A percentile compares a stretch with the other conserved stretches of the same genome.
Evolutionary conservation across 1,140 invertebrate species (phyloP).

Genomic region (Scaptomyza hsui): DNA sequence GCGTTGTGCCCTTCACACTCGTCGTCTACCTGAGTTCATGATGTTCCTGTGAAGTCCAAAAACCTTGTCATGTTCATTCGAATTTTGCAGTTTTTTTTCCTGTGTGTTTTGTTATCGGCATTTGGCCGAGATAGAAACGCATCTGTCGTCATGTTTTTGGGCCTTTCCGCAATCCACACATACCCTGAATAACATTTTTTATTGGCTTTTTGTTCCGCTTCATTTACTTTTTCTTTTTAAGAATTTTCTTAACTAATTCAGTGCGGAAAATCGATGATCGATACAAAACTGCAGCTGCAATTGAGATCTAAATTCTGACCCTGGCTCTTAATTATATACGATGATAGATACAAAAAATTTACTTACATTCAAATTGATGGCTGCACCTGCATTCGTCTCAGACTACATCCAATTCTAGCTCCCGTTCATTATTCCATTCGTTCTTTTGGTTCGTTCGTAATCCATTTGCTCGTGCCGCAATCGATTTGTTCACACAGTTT

Average conservation of each 20-base stretch:
- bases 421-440: constrained; percentile 50
- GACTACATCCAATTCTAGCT: constrained; percentile 20
- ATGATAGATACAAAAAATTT: neutral
- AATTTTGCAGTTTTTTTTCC: constrained; percentile 50
- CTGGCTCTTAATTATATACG: constrained; percentile 4
- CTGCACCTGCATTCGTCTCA: constrained; percentile 16
- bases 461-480: constrained; percentile 59
- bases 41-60: constrained; percentile 56
- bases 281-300: neutral
- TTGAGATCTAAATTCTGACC: constrained; percentile 1
- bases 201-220: neutral
- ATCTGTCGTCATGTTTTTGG: constrained; percentile 30
- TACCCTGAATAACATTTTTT: constrained; percentile 10
- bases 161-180: constrained; percentile 34
- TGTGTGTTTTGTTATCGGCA: constrained; percentile 44
- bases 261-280: constrained; percentile 1
- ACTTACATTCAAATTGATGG: neutral
- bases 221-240: no score
- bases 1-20: constrained; percentile 11
- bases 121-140: constrained; percentile 34
- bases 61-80: constrained; percentile 57
- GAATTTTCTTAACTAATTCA: neutral
- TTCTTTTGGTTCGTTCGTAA: constrained; percentile 21
- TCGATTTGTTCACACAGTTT: constrained; percentile 55
- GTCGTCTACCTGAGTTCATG: constrained; percentile 32